Conservation (phyloP, 2,797 vertebrate genomes). For the Bufotes viridis region DNA sequence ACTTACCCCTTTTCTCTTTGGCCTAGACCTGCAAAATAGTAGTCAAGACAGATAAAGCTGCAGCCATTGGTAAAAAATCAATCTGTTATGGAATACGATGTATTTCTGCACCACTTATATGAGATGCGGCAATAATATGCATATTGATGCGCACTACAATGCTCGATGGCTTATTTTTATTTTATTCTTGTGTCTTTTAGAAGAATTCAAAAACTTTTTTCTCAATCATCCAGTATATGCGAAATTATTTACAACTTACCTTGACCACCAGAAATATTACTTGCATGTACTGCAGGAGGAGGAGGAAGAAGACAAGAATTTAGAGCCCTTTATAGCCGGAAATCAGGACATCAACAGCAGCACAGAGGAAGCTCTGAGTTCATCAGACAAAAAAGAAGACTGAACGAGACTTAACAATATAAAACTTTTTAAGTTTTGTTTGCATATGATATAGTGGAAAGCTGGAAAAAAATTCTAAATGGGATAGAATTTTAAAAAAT, state of each 20-base stretch:
- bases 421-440: neutral
- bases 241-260: slow-evolving; percentile 93
- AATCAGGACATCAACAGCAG: slow-evolving; percentile 67
- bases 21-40: too few relatives aligned
- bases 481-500: too few relatives aligned
- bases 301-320: slow-evolving; percentile 65
- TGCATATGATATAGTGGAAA: too few relatives aligned
- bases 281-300: slow-evolving; percentile 74
- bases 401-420: slow-evolving; percentile 63
- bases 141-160: neutral
- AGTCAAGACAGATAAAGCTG: too few relatives aligned
- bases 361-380: slow-evolving; percentile 70
- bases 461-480: too few relatives aligned
- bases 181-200: slow-evolving; percentile 72
- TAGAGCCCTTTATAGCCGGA: slow-evolving; percentile 45
- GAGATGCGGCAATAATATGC: neutral
- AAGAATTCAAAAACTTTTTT: slow-evolving; percentile 89
- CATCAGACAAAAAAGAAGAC: slow-evolving; percentile 94
- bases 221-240: slow-evolving; percentile 90
- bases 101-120: neutral
- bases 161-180: neutral
- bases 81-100: neutral
- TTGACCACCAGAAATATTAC: slow-evolving; percentile 92
- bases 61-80: too few relatives aligned
- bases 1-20: too few relatives aligned